A percentile compares a stretch with the other conserved stretches of the same genome.
Evolutionary conservation across 2,113 vertebrate genomes (phyloP).

Genomic region (Takifugu bimaculatus): DNA sequence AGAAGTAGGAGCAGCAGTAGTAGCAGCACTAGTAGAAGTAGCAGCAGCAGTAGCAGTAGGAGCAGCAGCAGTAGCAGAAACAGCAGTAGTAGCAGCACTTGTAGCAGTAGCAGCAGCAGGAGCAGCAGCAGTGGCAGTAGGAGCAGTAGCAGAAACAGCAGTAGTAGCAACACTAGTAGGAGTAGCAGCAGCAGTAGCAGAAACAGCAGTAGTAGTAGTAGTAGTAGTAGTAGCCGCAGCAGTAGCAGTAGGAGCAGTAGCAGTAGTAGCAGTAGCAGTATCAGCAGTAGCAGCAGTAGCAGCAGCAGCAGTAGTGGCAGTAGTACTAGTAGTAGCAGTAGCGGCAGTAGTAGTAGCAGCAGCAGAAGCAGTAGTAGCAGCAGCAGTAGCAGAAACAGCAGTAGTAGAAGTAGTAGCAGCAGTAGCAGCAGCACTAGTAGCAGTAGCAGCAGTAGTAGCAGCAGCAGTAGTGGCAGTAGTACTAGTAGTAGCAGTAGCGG

Average conservation of each 20-base stretch:
- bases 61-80: background rate
- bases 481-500: too few relatives aligned
- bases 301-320: background rate
- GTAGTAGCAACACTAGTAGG: background rate
- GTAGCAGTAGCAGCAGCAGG: fast-evolving
- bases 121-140: background rate
- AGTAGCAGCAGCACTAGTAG: too few relatives aligned
- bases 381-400: background rate
- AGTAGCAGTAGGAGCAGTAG: background rate
- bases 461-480: too few relatives aligned
- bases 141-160: background rate
- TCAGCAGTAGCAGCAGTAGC: background rate
- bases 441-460: too few relatives aligned
- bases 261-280: background rate
- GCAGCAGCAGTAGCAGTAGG: background rate
- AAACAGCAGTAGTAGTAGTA: background rate
- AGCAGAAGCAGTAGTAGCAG: background rate
- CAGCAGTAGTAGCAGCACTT: fast-evolving
- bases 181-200: background rate
- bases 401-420: background rate
- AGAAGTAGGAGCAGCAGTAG: background rate
- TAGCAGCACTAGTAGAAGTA: too few relatives aligned
- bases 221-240: too few relatives aligned
- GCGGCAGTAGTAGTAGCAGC: background rate
- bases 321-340: background rate